These are phyloP conservation scores for Tipula helvola DNA, from an alignment of 2,888 invertebrate species.

Conservation along the genomic window DNA sequence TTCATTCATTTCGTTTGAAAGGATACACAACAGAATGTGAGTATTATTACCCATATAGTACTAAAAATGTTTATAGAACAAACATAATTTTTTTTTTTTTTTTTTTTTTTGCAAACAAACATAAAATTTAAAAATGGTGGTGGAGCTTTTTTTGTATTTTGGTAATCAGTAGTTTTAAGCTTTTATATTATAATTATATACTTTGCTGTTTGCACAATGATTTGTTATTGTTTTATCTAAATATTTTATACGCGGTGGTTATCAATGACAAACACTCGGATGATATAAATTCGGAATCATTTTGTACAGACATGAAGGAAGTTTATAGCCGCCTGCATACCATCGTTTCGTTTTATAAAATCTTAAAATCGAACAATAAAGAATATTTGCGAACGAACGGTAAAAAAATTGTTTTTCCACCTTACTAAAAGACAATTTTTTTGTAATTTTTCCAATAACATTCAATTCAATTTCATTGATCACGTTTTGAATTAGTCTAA, in stretches of 20 bases:
- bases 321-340: not conserved
- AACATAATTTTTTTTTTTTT: not conserved
- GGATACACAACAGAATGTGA: not conserved
- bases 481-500: not conserved
- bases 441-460: not conserved
- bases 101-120: not conserved
- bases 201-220: not conserved
- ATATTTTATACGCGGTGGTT: not conserved
- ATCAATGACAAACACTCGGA: not conserved
- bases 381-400: not conserved
- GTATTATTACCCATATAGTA: not conserved
- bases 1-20: not conserved
- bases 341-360: not conserved
- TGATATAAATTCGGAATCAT: not conserved
- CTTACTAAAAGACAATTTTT: not conserved
- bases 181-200: not conserved
- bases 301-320: not conserved
- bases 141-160: not conserved
- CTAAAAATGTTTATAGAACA: not conserved
- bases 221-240: not conserved
- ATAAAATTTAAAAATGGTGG: not conserved
- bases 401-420: not conserved
- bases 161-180: not conserved
- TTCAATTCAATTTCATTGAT: constrained; percentile 4
- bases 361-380: not conserved